Conservation (phyloP, 2,888 invertebrate species). For the Pollenia amentaria region DNA sequence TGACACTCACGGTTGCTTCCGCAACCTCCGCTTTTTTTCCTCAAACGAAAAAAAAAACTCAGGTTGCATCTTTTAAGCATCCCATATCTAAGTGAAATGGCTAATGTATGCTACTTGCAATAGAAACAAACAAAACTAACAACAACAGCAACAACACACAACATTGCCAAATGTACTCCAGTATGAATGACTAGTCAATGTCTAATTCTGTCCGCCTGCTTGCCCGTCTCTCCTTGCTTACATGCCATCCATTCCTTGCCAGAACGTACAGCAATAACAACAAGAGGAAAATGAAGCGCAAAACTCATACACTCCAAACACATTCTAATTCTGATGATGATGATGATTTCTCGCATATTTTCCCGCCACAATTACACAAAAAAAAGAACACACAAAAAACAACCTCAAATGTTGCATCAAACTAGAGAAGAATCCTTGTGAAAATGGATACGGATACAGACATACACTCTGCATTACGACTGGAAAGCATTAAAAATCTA, state of each 20-base stretch:
- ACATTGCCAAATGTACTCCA: slow-evolving; percentile 21
- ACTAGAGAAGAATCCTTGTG: slow-evolving; percentile 31
- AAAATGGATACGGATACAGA: background rate
- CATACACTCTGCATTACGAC: too few species aligned
- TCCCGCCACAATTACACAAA: slow-evolving; percentile 70
- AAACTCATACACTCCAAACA: slow-evolving; percentile 73
- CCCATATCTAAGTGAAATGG: slow-evolving; percentile 69
- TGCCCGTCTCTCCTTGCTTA: slow-evolving; percentile 60
- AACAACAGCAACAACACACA: slow-evolving; percentile 9
- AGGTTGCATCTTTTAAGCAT: slow-evolving; percentile 69
- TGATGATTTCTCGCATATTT: slow-evolving; percentile 73
- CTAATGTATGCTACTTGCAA: slow-evolving; percentile 72
- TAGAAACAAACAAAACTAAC: slow-evolving; percentile 5
- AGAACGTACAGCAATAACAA: slow-evolving; percentile 76
- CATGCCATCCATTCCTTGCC: slow-evolving; percentile 60
- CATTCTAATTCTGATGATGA: slow-evolving; percentile 80
- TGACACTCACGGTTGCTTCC: slow-evolving; percentile 76
- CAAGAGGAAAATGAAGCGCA: slow-evolving; percentile 55
- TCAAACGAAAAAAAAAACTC: slow-evolving; percentile 23
- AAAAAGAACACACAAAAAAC: slow-evolving; percentile 7
- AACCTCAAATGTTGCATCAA: slow-evolving; percentile 27
- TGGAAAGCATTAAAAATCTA: too few species aligned
- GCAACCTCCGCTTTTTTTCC: slow-evolving; percentile 72
- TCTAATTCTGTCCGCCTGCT: slow-evolving; percentile 70
- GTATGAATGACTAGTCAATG: slow-evolving; percentile 59